These are phyloP conservation scores for Steromphala cineraria DNA, from an alignment of 2,888 invertebrate species.

Conservation along the genomic window DNA sequence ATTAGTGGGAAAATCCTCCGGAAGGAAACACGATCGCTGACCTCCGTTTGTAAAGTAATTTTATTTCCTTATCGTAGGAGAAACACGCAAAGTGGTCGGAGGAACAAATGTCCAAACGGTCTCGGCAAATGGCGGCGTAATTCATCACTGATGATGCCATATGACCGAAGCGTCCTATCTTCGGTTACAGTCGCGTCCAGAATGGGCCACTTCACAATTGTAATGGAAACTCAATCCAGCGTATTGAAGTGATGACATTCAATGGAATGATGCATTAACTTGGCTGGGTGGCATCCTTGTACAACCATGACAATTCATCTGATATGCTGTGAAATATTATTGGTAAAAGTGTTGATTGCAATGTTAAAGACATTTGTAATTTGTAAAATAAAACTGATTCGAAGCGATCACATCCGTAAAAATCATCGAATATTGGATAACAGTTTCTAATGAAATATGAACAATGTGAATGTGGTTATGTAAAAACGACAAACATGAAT, in stretches of 20 bases:
- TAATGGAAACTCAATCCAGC: neutral
- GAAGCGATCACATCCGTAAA: too few relatives aligned
- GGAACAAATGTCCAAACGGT: neutral
- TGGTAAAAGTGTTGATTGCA: too few relatives aligned
- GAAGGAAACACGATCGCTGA: slow-evolving; percentile 11
- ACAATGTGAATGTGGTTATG: too few relatives aligned
- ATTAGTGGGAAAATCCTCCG: slow-evolving; percentile 15
- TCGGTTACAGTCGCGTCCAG: neutral
- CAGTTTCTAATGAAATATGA: too few relatives aligned
- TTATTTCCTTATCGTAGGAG: slow-evolving; percentile 8
- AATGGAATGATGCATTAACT: neutral
- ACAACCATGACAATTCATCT: too few relatives aligned
- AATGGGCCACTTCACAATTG: neutral
- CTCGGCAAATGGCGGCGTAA: neutral
- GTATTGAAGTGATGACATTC: neutral
- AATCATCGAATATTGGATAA: too few relatives aligned
- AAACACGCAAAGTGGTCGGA: neutral
- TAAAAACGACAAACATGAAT: too few relatives aligned
- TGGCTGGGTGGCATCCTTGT: too few relatives aligned
- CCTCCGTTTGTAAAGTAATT: slow-evolving; percentile 20
- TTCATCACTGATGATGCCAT: neutral
- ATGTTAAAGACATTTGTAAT: too few relatives aligned
- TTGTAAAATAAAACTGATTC: too few relatives aligned
- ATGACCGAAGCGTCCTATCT: neutral
- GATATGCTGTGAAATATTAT: too few relatives aligned